Conservation (phyloP, 37 sponge, comb jelly and placozoan genomes). For the Cladorhizidae sp. region DNA sequence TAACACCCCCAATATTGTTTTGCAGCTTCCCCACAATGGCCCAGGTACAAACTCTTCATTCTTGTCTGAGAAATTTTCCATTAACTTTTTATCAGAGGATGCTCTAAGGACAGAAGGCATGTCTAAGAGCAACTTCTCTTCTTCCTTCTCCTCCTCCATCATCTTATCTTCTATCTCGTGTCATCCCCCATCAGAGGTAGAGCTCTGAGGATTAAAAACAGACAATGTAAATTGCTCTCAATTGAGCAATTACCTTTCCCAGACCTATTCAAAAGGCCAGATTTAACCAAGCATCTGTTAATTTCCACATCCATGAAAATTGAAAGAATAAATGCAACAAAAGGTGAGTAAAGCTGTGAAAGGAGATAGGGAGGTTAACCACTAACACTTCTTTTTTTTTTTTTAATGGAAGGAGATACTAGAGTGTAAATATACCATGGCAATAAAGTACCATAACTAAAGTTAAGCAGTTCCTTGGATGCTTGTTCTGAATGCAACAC, state of each 20-base stretch:
- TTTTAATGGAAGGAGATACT: neutral
- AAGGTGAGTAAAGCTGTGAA: too few relatives aligned
- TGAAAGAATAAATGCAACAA: too few relatives aligned
- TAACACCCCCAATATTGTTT: too few relatives aligned
- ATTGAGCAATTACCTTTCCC: too few relatives aligned
- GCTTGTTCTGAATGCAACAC: too few relatives aligned
- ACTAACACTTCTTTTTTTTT: slow-evolving; percentile 2
- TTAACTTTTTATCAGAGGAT: slow-evolving; percentile 1
- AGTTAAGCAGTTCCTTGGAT: neutral
- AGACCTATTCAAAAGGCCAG: too few relatives aligned
- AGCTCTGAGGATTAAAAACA: too few relatives aligned
- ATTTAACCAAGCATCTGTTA: too few relatives aligned
- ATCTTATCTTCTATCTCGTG: neutral
- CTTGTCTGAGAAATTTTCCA: neutral
- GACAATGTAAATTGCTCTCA: too few relatives aligned
- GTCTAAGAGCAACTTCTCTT: neutral
- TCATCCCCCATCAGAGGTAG: neutral
- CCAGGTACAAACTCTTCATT: slow-evolving; percentile 2
- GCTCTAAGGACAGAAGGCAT: neutral
- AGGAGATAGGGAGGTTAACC: too few relatives aligned
- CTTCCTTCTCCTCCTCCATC: neutral
- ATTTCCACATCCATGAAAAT: too few relatives aligned
- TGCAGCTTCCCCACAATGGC: neutral
- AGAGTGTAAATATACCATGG: slow-evolving; percentile 38
- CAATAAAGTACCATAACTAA: slow-evolving; percentile 14